A percentile compares a stretch with the other conserved stretches of the same genome.
Conservation (phyloP, 2,797 vertebrate species). For the Ctenochaetus hawaiiensis region DNA sequence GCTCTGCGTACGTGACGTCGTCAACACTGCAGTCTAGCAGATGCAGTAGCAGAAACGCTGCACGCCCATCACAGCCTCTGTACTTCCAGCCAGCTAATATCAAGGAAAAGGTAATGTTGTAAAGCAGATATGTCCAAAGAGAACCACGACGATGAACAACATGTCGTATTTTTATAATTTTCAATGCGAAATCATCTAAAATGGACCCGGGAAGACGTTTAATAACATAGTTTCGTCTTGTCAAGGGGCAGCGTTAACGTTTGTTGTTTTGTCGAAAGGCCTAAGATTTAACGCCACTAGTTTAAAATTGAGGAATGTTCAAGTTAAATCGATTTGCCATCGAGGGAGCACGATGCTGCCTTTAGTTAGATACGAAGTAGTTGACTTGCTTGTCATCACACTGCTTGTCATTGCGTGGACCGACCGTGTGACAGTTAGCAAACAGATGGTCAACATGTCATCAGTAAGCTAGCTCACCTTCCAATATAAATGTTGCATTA, state of each 20-base stretch:
- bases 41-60: constrained; percentile 57
- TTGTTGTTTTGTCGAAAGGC: constrained; percentile 44
- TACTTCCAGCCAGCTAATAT: constrained; percentile 25
- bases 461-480: not conserved
- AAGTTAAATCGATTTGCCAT: not conserved
- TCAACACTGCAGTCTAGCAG: constrained; percentile 70
- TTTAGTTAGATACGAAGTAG: not conserved
- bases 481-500: not conserved
- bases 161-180: no score
- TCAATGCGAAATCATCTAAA: constrained; percentile 6
- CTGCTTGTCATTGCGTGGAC: not conserved
- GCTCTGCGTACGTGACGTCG: constrained; percentile 48
- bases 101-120: constrained; percentile 70
- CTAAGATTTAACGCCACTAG: constrained; percentile 6
- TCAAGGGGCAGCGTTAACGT: constrained; percentile 4
- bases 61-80: constrained; percentile 51
- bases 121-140: not conserved
- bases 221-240: constrained; percentile 21
- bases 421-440: not conserved
- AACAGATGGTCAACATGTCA: not conserved
- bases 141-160: not conserved
- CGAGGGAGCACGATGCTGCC: not conserved
- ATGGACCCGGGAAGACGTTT: not conserved
- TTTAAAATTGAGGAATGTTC: not conserved
- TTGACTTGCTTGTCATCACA: not conserved